phyloP scores from a whole-genome alignment of 1,140 invertebrate species.

The Drosophila nikananu region DNA sequence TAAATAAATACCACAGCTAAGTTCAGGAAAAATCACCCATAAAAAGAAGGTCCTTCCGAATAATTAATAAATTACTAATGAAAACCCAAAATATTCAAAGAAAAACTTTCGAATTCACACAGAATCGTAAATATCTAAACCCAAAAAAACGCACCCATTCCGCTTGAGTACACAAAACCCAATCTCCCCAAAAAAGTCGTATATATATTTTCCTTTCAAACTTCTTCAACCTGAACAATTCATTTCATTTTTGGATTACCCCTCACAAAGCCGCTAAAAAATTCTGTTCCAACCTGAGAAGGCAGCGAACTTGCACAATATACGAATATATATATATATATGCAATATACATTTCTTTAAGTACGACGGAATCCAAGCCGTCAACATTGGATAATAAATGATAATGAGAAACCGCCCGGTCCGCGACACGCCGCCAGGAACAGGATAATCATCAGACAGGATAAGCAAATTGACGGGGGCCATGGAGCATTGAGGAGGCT shows the following conservation, averaged over 20 bases:
- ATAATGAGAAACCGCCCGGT: constrained; percentile 58
- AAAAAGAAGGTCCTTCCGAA: neutral
- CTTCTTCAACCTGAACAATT: constrained; percentile 30
- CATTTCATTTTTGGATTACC: constrained; percentile 39
- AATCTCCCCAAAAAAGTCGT: neutral
- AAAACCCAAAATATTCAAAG: neutral
- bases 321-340: constrained; percentile 12
- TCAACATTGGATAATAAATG: constrained; percentile 68
- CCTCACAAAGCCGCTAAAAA: constrained; percentile 19
- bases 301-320: constrained; percentile 1
- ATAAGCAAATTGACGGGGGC: constrained; percentile 25
- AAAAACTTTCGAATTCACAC: neutral
- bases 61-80: neutral
- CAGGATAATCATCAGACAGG: constrained; percentile 38
- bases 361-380: constrained; percentile 39
- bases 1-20: neutral
- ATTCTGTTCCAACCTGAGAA: constrained; percentile 4
- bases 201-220: constrained; percentile 20
- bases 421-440: constrained; percentile 37
- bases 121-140: neutral
- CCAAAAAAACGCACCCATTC: constrained; percentile 8
- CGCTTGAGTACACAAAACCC: constrained; percentile 7
- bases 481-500: constrained; percentile 23
- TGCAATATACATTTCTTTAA: constrained; percentile 28
- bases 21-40: neutral